Evolutionary conservation across 2,888 invertebrate species (phyloP).

Genomic region (Thecophora atra): DNA sequence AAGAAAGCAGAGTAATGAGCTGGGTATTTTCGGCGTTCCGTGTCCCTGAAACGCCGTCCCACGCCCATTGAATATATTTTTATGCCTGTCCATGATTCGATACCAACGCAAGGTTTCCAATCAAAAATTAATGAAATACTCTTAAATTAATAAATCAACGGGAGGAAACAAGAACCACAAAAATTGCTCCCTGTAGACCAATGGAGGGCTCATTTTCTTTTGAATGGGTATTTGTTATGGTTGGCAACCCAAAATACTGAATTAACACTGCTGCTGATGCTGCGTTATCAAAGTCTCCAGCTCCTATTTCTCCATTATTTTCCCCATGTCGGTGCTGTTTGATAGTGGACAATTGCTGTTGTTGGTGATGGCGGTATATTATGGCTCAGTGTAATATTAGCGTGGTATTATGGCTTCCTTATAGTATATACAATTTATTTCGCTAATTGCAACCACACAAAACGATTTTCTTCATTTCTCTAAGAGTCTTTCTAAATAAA

Average conservation of each 20-base stretch:
- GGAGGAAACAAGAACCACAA: constrained; percentile 1
- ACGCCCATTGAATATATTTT: no score
- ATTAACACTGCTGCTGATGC: neutral
- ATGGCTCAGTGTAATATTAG: constrained; percentile 10
- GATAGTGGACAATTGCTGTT: neutral
- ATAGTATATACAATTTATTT: constrained; percentile 38
- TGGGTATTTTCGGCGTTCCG: no score
- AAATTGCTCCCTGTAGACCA: constrained; percentile 25
- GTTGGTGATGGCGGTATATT: neutral
- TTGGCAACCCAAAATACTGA: constrained; percentile 33
- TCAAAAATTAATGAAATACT: constrained; percentile 61
- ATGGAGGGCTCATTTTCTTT: neutral
- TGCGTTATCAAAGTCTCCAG: no score
- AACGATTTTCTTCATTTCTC: constrained; percentile 57
- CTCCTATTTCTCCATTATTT: no score
- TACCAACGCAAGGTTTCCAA: constrained; percentile 45
- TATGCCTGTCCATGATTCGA: no score
- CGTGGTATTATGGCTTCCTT: no score
- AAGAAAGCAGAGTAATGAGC: neutral
- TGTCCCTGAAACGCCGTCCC: no score
- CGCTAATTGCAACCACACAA: constrained; percentile 30
- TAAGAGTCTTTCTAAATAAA: constrained; percentile 18
- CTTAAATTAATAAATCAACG: constrained; percentile 59
- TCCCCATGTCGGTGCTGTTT: neutral
- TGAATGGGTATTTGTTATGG: neutral